These are phyloP conservation scores for Acanthisitta chloris DNA, from an alignment of 2,113 vertebrate species.

Conservation along the genomic window DNA sequence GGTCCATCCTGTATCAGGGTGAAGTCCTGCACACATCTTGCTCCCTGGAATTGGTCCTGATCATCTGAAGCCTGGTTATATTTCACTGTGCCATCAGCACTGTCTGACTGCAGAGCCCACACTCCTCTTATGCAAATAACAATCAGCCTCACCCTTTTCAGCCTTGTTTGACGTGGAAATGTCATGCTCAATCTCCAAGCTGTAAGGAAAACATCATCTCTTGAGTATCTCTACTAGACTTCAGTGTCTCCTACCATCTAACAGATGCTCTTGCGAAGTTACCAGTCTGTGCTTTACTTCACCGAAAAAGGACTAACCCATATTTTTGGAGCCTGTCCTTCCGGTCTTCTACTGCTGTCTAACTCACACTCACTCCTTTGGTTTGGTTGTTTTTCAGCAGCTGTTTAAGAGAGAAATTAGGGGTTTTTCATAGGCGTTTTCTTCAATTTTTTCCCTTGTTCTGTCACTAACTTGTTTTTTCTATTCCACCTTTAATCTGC, in stretches of 20 bases:
- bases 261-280: slow-evolving; percentile 32
- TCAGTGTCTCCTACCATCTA: slow-evolving; percentile 35
- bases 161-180: slow-evolving; percentile 1
- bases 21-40: neutral
- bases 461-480: slow-evolving; percentile 80
- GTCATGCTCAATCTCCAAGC: slow-evolving; percentile 1
- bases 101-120: neutral
- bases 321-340: slow-evolving; percentile 3
- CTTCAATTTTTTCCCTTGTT: slow-evolving; percentile 48
- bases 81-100: neutral
- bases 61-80: neutral
- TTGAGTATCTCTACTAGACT: slow-evolving; percentile 25
- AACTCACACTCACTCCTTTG: slow-evolving; percentile 3
- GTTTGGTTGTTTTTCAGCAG: slow-evolving; percentile 4
- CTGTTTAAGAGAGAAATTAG: slow-evolving; percentile 26
- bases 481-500: slow-evolving; percentile 80
- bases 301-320: neutral
- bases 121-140: neutral
- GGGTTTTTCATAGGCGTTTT: slow-evolving; percentile 57
- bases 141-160: neutral
- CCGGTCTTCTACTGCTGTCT: slow-evolving; percentile 32
- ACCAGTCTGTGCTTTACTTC: neutral
- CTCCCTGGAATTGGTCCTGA: neutral
- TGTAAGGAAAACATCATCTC: neutral
- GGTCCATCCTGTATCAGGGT: neutral